phyloP scores from a whole-genome alignment of 2,797 vertebrate genomes.

The Neosalanx taihuensis region DNA sequence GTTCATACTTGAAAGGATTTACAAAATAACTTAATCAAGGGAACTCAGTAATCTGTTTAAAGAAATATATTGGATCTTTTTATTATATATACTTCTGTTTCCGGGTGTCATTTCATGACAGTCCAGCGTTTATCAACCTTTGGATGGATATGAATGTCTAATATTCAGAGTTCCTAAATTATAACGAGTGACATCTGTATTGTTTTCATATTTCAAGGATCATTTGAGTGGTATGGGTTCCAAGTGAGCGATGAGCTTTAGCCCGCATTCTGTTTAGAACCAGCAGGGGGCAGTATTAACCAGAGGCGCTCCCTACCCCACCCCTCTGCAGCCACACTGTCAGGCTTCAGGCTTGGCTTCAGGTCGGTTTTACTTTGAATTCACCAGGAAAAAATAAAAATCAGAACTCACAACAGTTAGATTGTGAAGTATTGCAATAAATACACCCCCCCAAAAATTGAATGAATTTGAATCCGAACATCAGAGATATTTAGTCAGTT shows the following conservation, averaged over 20 bases:
- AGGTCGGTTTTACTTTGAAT: background rate
- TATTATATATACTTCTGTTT: background rate
- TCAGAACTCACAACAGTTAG: background rate
- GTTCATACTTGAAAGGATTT: slow-evolving; percentile 11
- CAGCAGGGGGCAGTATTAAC: slow-evolving; percentile 66
- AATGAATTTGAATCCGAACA: background rate
- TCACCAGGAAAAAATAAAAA: background rate
- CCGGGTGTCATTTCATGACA: too few species aligned
- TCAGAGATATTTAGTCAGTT: background rate
- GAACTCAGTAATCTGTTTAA: background rate
- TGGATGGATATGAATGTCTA: too few species aligned
- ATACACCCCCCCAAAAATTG: background rate
- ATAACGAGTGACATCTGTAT: too few species aligned
- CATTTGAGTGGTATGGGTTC: background rate
- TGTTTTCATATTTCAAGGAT: too few species aligned
- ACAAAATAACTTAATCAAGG: slow-evolving; percentile 3
- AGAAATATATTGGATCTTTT: background rate
- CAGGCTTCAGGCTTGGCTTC: background rate
- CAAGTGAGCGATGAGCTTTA: background rate
- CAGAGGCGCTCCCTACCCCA: slow-evolving; percentile 24
- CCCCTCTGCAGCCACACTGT: background rate
- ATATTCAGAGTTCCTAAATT: too few species aligned
- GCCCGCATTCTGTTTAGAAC: background rate
- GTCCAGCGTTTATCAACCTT: too few species aligned
- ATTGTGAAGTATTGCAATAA: background rate